Percentiles rank a stretch among this genome's conserved stretches.
phyloP scores from a whole-genome alignment of 2,113 vertebrate genomes.

The Grammomys surdaster region DNA sequence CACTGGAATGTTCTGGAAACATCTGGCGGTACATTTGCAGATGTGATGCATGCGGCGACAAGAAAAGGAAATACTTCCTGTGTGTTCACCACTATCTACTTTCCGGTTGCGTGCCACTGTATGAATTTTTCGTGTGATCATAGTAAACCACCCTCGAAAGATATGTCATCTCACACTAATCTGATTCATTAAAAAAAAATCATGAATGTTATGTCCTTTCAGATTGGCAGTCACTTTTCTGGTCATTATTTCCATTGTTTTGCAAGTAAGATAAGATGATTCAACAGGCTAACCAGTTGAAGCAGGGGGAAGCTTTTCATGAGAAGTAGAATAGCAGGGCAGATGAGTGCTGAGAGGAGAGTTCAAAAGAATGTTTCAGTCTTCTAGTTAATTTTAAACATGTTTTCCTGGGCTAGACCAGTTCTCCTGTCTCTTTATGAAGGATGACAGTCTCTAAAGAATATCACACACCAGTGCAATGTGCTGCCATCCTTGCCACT shows the following conservation, averaged over 20 bases:
- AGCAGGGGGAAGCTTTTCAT: not conserved
- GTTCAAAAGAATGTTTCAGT: not conserved
- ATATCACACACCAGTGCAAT: not conserved
- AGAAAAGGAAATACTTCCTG: slow-evolving; percentile 31
- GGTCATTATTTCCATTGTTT: not conserved
- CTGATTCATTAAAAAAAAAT: not conserved
- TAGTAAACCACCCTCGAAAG: slow-evolving; percentile 6
- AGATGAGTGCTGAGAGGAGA: not conserved
- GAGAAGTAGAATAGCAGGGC: not conserved
- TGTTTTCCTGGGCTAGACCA: not conserved
- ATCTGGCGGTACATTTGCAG: not conserved
- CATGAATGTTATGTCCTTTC: not conserved
- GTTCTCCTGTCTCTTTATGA: not conserved
- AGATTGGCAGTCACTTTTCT: not conserved
- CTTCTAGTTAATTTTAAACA: not conserved
- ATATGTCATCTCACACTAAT: not conserved
- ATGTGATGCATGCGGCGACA: not conserved
- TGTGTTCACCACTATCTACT: not conserved
- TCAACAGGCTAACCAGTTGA: not conserved
- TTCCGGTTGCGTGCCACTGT: not conserved
- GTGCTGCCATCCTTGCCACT: not conserved
- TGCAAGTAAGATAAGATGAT: not conserved
- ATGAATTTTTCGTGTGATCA: not conserved
- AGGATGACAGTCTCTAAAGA: not conserved
- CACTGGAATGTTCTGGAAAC: not conserved